These are phyloP conservation scores for Drosophila austrosaltans DNA, from an alignment of 2,888 invertebrate genomes.

Conservation along the genomic window DNA sequence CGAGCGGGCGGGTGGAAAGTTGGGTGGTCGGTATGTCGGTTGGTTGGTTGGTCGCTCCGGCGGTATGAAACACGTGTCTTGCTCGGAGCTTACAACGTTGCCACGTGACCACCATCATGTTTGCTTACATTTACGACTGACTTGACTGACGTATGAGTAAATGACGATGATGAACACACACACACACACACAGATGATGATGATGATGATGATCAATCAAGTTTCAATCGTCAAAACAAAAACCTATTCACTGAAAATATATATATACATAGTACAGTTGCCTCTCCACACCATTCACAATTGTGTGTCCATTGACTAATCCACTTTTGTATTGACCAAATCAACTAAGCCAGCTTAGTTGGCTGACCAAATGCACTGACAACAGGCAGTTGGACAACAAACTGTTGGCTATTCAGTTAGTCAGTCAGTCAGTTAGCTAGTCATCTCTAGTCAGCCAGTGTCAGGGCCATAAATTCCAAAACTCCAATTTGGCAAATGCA, in stretches of 20 bases:
- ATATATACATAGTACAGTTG: conserved; percentile 46
- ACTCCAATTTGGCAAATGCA: conserved; percentile 77
- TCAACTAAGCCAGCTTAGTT: conserved; percentile 36
- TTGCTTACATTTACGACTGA: conserved; percentile 81
- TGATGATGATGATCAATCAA: conserved; percentile 75
- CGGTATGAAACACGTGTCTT: conserved; percentile 80
- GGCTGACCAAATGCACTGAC: background rate
- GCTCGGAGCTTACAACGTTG: conserved; percentile 74
- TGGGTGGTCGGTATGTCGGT: background rate
- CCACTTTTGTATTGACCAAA: conserved; percentile 31
- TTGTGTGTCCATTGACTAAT: conserved; percentile 16
- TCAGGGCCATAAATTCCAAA: conserved; percentile 67
- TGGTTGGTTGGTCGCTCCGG: conserved; percentile 20
- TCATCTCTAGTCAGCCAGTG: conserved; percentile 10
- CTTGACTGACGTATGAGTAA: conserved; percentile 75
- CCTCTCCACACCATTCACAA: conserved; percentile 31
- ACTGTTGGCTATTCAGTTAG: conserved; percentile 1
- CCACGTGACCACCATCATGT: conserved; percentile 84
- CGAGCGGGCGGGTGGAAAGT: background rate
- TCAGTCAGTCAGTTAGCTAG: background rate
- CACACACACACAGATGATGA: conserved; percentile 10
- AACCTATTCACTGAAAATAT: conserved; percentile 28
- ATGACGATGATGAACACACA: conserved; percentile 54
- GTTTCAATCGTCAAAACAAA: conserved; percentile 45
- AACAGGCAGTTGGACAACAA: background rate